phyloP scores from a whole-genome alignment of 1,140 invertebrate genomes.

The Eurosta solidaginis region DNA sequence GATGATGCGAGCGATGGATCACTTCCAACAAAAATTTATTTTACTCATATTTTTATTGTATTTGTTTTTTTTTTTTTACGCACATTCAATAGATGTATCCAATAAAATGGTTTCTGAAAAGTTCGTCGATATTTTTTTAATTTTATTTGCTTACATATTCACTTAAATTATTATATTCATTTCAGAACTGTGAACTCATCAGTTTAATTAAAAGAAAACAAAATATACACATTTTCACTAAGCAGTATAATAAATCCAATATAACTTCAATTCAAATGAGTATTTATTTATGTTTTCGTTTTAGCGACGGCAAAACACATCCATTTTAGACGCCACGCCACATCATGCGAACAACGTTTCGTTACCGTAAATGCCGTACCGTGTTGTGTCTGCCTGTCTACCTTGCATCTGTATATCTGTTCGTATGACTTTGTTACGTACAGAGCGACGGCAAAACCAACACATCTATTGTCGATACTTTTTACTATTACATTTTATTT shows the following conservation, averaged over 20 bases:
- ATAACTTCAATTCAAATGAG: not conserved
- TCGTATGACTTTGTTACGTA: not conserved
- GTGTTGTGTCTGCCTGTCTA: not conserved
- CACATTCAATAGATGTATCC: no score
- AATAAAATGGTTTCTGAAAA: no score
- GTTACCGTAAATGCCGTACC: not conserved
- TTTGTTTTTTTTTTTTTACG: not conserved
- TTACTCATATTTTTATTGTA: not conserved
- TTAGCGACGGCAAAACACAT: constrained; percentile 28
- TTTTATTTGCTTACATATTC: no score
- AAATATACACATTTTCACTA: not conserved
- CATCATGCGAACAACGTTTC: not conserved
- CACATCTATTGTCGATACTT: not conserved
- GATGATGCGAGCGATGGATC: not conserved
- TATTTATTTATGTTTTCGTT: constrained; percentile 2
- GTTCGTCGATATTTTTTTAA: no score
- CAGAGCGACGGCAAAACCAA: not conserved
- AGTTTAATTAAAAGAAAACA: no score
- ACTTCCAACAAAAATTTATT: constrained; percentile 1
- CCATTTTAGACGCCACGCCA: not conserved
- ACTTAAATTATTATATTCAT: no score
- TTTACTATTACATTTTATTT: no score
- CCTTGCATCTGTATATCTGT: not conserved
- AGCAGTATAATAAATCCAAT: not conserved
- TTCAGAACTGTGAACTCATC: no score